These are phyloP conservation scores for Pangasius krempfi DNA, from an alignment of 2,797 vertebrate genomes.

Conservation along the genomic window DNA sequence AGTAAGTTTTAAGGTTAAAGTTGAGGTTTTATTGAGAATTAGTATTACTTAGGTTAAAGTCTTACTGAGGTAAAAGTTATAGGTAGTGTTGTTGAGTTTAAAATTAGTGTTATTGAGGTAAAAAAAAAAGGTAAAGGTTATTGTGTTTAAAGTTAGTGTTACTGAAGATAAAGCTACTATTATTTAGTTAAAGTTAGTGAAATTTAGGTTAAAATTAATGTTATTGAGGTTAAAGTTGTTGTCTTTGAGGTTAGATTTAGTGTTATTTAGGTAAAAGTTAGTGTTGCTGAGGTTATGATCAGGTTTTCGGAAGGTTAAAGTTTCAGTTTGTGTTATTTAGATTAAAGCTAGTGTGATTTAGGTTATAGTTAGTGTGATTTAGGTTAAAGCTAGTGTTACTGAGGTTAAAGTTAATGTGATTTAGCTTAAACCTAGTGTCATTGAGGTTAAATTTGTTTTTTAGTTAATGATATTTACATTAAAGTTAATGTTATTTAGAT, in stretches of 20 bases:
- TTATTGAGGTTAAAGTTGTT: background rate
- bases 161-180: background rate
- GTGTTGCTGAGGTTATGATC: background rate
- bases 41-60: background rate
- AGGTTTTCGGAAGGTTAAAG: background rate
- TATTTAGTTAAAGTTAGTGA: background rate
- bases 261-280: background rate
- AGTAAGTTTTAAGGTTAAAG: background rate
- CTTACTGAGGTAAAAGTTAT: background rate
- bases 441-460: too few relatives aligned
- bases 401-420: background rate
- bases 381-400: background rate
- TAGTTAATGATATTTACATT: too few relatives aligned
- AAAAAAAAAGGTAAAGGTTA: background rate
- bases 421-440: too few relatives aligned
- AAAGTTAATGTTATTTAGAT: too few relatives aligned
- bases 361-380: background rate
- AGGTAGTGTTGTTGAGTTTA: background rate
- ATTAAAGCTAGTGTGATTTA: too few relatives aligned
- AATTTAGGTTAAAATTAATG: background rate
- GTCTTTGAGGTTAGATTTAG: background rate
- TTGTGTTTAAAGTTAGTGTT: background rate
- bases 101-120: background rate
- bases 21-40: background rate
- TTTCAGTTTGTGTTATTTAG: background rate